Percentiles rank a stretch among this genome's conserved stretches.
Conservation (phyloP, 2,113 vertebrate genomes). For the Gorilla gorilla region DNA sequence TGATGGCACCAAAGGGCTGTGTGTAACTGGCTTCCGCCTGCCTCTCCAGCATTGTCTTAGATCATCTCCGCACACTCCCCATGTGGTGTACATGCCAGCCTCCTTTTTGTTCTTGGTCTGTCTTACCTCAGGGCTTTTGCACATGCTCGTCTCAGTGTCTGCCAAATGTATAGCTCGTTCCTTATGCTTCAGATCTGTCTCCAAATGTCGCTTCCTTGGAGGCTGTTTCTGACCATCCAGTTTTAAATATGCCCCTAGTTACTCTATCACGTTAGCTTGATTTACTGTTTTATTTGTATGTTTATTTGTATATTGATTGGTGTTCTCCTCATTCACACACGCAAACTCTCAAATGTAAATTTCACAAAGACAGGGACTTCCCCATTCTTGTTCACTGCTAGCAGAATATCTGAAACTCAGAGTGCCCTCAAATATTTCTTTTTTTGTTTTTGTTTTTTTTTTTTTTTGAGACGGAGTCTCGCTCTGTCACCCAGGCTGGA, state of each 20-base stretch:
- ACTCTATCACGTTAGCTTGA: background rate
- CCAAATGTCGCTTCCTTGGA: background rate
- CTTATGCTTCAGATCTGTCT: background rate
- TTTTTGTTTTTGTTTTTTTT: no score
- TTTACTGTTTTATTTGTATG: background rate
- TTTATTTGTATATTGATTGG: background rate
- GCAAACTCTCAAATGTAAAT: background rate
- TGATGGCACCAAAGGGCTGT: background rate
- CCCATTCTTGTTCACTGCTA: background rate
- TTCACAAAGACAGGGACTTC: background rate
- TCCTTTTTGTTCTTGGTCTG: background rate
- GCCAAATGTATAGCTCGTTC: background rate
- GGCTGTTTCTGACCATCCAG: background rate
- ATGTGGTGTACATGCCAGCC: background rate
- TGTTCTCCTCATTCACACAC: rapidly evolving
- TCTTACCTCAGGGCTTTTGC: background rate
- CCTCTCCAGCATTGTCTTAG: background rate
- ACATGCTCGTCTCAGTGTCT: background rate
- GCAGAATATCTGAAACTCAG: background rate
- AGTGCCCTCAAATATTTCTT: background rate
- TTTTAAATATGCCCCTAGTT: background rate
- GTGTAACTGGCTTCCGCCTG: background rate
- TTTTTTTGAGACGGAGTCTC: no score
- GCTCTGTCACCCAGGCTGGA: no score
- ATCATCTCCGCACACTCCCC: background rate